Conservation (phyloP, 1,140 invertebrate species). For the Calliopsis andreniformis region DNA sequence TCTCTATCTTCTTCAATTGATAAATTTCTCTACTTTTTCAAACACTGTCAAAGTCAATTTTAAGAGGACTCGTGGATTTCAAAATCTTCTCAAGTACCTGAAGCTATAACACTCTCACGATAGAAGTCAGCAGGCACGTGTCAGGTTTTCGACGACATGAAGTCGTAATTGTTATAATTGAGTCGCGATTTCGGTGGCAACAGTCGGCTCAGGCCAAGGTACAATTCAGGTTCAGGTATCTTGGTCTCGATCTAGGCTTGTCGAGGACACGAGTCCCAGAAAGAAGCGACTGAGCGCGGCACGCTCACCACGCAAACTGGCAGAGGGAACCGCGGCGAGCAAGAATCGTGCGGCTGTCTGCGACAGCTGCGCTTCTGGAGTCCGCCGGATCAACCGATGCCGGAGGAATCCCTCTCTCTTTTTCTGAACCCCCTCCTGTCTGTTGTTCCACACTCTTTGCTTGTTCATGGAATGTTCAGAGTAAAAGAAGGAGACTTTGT, state of each 20-base stretch:
- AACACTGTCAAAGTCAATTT: neutral
- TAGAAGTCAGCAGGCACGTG: neutral
- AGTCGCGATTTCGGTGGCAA: neutral
- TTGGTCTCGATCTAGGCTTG: neutral
- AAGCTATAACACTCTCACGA: no score
- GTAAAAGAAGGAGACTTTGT: neutral
- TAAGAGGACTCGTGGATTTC: neutral
- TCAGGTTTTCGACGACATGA: no score
- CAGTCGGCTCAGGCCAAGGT: no score
- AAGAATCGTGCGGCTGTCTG: slow-evolving; percentile 51
- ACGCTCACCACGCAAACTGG: slow-evolving; percentile 63
- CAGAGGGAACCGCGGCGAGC: slow-evolving; percentile 32
- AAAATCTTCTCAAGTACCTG: neutral
- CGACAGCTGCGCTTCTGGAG: slow-evolving; percentile 57
- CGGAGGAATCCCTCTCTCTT: slow-evolving; percentile 45
- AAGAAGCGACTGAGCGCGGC: slow-evolving; percentile 55
- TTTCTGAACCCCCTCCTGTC: slow-evolving; percentile 25
- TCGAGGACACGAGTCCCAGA: slow-evolving; percentile 16
- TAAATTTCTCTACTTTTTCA: neutral
- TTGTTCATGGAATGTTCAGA: slow-evolving; percentile 3
- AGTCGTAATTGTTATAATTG: neutral
- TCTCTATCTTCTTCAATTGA: neutral
- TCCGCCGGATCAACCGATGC: slow-evolving; percentile 33
- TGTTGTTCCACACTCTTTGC: slow-evolving; percentile 9
- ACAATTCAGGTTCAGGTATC: neutral